Evolutionary conservation across 2,888 invertebrate species (phyloP), one percentile per base, ranked within the genome.

Genomic region (Caenorhabditis japonica): DNA sequence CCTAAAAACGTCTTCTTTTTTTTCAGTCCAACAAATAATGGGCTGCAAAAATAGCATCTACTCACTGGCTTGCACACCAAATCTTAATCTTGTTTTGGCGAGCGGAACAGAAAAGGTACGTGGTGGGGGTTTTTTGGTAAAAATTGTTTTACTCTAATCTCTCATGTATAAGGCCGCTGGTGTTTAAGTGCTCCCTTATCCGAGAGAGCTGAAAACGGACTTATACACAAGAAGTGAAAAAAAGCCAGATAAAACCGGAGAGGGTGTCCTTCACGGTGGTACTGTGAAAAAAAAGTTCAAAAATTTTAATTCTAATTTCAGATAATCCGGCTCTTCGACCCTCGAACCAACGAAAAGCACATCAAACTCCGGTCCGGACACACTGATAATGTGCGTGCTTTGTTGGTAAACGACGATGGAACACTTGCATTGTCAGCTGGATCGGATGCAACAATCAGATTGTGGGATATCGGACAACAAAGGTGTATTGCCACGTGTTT

Each of bases 41-140:
- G 99, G 97, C 58, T 96, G 95, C 88, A 97, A 96, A 89, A 96
- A 97, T 89, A 96, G 96, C 4, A 97, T 99, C 87, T 99, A 99
- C 89, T 97, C 97, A 88, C 90, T 99, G 80, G 97, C 97, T 25
- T 97, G 97, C 95, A 97, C 97, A 89, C 94, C 94, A 38, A 91
- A 94, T 4, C 97, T 97, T 2, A 95, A 94, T 10, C 92, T 97
- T 3, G 92, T 99, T 82, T 94, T 97, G 0, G 95, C 96, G 85
- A 99, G 97, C 21, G 95, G 95, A 15, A 95, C 96, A 4, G 96
- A 96, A 87, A 95, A 95, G 90, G 80, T 79, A 34, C 44, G 10
- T n/a, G 7, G 30, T 17, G 3, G 12, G n/a, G 21, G 3, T 13
- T 15, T 41, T 41, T 41, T 8, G 19, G 3, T 17, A 15, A 41